phyloP scores from a whole-genome alignment of 2,113 vertebrate genomes.

The Thermophis baileyi region DNA sequence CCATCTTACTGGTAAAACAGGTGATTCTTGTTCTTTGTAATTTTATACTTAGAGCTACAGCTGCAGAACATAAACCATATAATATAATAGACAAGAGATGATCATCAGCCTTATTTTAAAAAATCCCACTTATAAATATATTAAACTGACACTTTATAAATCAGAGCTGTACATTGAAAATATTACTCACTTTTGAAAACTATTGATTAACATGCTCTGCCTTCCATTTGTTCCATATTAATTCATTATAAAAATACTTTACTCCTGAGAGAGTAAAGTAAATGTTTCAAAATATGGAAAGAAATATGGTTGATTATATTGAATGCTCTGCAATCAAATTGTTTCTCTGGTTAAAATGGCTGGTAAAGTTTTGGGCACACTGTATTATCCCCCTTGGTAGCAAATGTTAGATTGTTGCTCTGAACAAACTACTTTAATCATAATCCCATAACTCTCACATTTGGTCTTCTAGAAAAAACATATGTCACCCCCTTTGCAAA shows the following conservation, averaged over 20 bases:
- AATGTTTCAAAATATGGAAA: conserved; percentile 4
- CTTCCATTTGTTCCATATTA: not conserved
- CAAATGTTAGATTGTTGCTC: not conserved
- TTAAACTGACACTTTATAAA: not conserved
- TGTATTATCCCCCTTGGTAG: not conserved
- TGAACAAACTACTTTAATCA: not conserved
- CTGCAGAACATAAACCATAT: not conserved
- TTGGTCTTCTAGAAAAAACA: not conserved
- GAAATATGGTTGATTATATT: not conserved
- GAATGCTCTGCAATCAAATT: not conserved
- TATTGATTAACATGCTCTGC: not conserved
- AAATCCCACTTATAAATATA: not conserved
- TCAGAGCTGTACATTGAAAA: conserved; percentile 20
- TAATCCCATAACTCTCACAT: not conserved
- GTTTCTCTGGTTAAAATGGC: not conserved
- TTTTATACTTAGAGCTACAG: not conserved
- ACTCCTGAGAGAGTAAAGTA: not conserved
- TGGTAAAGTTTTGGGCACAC: not conserved
- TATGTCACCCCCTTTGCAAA: not conserved
- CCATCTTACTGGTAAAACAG: not conserved
- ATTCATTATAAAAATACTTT: not conserved
- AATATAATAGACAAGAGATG: not conserved
- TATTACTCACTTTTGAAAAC: conserved; percentile 18
- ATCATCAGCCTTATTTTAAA: not conserved
- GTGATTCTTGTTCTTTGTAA: not conserved